Evolutionary conservation across 1,140 invertebrate genomes (phyloP), one percentile per base, ranked within the genome.

Genomic region (Berghia stephanieae): DNA sequence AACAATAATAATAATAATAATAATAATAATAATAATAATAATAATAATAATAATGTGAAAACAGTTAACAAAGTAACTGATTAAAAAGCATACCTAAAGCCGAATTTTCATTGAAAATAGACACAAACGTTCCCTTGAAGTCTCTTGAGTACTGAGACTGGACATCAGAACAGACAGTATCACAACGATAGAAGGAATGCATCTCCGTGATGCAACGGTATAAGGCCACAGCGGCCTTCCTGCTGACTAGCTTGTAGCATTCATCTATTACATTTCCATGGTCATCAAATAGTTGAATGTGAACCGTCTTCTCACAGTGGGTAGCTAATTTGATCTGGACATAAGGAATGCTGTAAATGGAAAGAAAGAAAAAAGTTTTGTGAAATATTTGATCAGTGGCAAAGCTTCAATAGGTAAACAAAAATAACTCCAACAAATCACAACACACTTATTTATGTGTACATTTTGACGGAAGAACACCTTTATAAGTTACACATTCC

Each of bases 151-250:
- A 96, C 87, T 96, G 95, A 60, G 94, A 93, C 3, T 94, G 95
- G 36, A 96, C 95, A 73, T 94, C 94, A 82, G 92, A 94, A 18
- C 95, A 91, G 1, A 96, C 95, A 0, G 95, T 96, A 86, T 96
- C 95, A 89, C 95, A 96, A 82, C 94, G 95, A 87, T 96, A 96
- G 90, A 96, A 96, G 4, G 95, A 95, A 86, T 96, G 95, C 84
- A 95, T 95, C 88, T 96, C 95, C 0, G 95, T 96, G 70, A 96
- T 93, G n/a, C 94, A 94, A 55, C 95, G 91, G 86, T 96, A 96
- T 2, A 96, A 89, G 44, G 94, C 94, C 24, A 93, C 94, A 10
- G 95, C 95, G 24, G 93, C 92, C 34, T 93, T 92, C 67, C 92
- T 93, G 67, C 94, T 95, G 79, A 94, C 92, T 87, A 96, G 92